Conservation (phyloP, 2,797 vertebrate genomes). For the Tarsius wallacei region DNA sequence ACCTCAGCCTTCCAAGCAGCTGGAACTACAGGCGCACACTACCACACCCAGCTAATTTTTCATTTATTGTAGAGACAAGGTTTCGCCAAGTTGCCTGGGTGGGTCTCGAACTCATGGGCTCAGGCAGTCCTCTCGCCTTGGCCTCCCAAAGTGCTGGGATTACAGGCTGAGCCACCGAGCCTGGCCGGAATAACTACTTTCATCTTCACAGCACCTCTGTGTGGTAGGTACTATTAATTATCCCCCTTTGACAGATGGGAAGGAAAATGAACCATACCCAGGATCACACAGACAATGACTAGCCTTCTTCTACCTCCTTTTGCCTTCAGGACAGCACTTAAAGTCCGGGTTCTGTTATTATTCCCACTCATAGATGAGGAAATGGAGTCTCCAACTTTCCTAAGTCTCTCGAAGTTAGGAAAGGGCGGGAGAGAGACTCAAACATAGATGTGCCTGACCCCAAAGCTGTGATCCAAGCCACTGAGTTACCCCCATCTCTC, state of each 20-base stretch:
- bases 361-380: background rate
- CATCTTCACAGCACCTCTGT: background rate
- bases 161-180: too few relatives aligned
- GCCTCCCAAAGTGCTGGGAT: too few relatives aligned
- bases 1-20: too few relatives aligned
- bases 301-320: background rate
- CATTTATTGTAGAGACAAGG: too few relatives aligned
- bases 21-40: too few relatives aligned
- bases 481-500: background rate
- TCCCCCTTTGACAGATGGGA: background rate
- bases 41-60: too few relatives aligned
- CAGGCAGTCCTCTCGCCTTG: too few relatives aligned
- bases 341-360: background rate
- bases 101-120: too few relatives aligned
- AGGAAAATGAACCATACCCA: conserved; percentile 24
- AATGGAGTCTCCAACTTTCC: background rate
- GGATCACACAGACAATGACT: background rate
- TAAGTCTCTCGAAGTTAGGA: background rate
- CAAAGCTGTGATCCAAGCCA: background rate
- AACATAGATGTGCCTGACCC: background rate
- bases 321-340: background rate
- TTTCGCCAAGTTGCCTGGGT: too few relatives aligned
- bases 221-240: background rate
- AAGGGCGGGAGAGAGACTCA: background rate
- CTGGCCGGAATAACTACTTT: background rate